phyloP scores from a whole-genome alignment of 1,140 invertebrate species.

The Campodea augens region DNA sequence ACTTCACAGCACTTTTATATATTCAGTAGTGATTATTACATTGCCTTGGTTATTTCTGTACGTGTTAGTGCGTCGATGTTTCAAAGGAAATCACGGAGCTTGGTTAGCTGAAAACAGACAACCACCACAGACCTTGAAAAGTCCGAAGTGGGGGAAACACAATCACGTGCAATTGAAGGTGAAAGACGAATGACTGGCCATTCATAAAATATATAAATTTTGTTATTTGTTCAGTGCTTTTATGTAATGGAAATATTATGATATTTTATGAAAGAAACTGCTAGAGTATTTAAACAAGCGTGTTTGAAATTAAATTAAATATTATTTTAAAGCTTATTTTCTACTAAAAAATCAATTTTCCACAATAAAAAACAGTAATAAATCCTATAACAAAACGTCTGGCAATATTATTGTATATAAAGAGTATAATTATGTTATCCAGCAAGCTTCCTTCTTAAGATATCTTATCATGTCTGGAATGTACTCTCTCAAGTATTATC shows the following conservation, averaged over 20 bases:
- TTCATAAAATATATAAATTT: too few species aligned
- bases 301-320: not conserved
- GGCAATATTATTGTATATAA: too few species aligned
- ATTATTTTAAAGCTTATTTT: not conserved
- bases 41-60: not conserved
- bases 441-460: too few species aligned
- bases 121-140: not conserved
- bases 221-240: too few species aligned
- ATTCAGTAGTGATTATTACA: too few species aligned
- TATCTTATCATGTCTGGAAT: too few species aligned
- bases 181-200: too few species aligned
- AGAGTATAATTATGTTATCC: too few species aligned
- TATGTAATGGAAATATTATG: not conserved
- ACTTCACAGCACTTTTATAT: too few species aligned
- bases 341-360: not conserved
- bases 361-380: too few species aligned
- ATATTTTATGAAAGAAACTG: not conserved
- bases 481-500: not conserved
- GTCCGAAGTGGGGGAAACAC: not conserved
- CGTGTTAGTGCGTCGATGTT: not conserved
- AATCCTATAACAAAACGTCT: too few species aligned
- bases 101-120: not conserved
- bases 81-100: not conserved
- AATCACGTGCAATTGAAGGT: not conserved
- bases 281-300: not conserved